Percentiles rank a stretch among this genome's conserved stretches.
phyloP scores from a whole-genome alignment of 1,140 invertebrate species.

The Ips typographus region DNA sequence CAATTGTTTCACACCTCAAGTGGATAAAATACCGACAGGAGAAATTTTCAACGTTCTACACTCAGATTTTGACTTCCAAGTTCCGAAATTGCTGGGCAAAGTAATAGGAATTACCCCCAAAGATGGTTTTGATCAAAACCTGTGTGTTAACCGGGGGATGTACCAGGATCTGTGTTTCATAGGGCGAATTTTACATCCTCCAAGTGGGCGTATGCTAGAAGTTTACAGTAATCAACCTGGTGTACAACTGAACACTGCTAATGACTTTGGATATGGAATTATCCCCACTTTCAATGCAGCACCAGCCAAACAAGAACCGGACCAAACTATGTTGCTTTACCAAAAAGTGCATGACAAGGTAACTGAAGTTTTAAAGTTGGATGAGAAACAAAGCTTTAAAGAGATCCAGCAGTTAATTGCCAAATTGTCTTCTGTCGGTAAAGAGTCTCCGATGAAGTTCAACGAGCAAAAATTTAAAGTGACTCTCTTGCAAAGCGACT shows the following conservation, averaged over 20 bases:
- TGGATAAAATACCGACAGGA: constrained; percentile 65
- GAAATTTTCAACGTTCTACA: constrained; percentile 60
- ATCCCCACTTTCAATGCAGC: constrained; percentile 25
- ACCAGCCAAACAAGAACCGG: background rate
- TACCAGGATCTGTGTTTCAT: constrained; percentile 45
- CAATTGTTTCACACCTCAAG: constrained; percentile 63
- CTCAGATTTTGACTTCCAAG: constrained; percentile 62
- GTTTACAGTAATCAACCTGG: constrained; percentile 71
- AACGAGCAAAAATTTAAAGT: constrained; percentile 9
- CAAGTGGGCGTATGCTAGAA: constrained; percentile 63
- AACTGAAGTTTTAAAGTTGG: constrained; percentile 18
- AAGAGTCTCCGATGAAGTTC: background rate
- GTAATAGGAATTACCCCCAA: constrained; percentile 47
- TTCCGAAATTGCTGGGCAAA: constrained; percentile 55
- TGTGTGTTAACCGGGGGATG: constrained; percentile 56
- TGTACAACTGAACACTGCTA: constrained; percentile 69
- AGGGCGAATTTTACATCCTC: constrained; percentile 53
- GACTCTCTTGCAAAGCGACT: constrained; percentile 13
- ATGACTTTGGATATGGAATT: constrained; percentile 40
- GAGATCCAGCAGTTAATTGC: constrained; percentile 29
- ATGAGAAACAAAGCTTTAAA: constrained; percentile 30
- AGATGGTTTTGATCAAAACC: constrained; percentile 70
- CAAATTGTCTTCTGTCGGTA: constrained; percentile 15
- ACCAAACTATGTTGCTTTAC: constrained; percentile 15
- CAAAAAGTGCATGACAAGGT: constrained; percentile 33